Conservation (phyloP, 2,888 invertebrate species). For the Homarus gammarus region DNA sequence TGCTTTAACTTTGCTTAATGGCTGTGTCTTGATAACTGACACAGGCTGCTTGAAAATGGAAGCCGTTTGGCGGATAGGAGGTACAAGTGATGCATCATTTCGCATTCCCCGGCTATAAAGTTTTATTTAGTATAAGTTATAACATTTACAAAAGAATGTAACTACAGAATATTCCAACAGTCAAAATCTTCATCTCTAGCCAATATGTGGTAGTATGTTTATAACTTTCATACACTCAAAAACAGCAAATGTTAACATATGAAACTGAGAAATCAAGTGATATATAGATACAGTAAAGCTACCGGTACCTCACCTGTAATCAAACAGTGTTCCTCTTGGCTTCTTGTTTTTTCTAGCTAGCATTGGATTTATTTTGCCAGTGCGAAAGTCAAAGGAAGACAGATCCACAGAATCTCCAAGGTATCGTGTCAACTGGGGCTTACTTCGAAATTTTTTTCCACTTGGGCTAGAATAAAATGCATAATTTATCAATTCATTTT, state of each 20-base stretch:
- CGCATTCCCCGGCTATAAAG: constrained; percentile 86
- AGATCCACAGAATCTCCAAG: constrained; percentile 89
- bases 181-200: no score
- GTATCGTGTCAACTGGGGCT: constrained; percentile 88
- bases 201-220: no score
- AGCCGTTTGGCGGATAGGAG: constrained; percentile 97
- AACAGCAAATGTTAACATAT: no score
- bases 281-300: no score
- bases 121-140: constrained; percentile 1
- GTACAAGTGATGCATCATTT: constrained; percentile 93
- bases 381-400: constrained; percentile 89
- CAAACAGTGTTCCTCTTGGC: constrained; percentile 85
- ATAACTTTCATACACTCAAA: no score
- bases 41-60: constrained; percentile 99
- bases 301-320: constrained; percentile 83
- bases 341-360: constrained; percentile 86
- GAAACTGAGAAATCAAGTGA: no score
- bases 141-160: background rate
- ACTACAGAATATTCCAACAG: background rate
- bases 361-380: constrained; percentile 85
- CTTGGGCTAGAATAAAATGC: constrained; percentile 85
- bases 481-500: no score
- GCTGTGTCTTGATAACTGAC: constrained; percentile 93
- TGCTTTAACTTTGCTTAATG: constrained; percentile 90
- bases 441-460: constrained; percentile 90